Conservation (phyloP, 2,888 invertebrate genomes). For the Drosophila nigricruria region DNA sequence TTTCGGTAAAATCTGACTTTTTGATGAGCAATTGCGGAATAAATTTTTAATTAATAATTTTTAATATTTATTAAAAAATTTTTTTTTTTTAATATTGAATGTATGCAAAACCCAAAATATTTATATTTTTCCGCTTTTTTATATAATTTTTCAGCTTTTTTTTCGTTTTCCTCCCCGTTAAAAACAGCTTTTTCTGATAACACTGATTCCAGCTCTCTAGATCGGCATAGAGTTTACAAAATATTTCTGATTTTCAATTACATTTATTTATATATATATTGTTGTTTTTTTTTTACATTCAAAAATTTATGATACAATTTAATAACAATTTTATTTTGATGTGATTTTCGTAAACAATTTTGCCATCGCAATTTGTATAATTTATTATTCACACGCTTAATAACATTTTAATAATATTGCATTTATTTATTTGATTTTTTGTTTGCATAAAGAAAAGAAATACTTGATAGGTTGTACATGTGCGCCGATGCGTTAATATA, state of each 20-base stretch:
- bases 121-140: too few species aligned
- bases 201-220: too few species aligned
- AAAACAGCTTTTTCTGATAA: too few species aligned
- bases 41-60: too few species aligned
- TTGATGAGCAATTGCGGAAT: too few species aligned
- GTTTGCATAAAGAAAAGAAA: conserved; percentile 57
- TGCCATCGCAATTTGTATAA: too few species aligned
- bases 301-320: conserved; percentile 64
- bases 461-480: conserved; percentile 70
- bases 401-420: conserved; percentile 54
- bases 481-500: conserved; percentile 54
- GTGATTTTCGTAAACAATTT: conserved; percentile 32
- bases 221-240: not conserved
- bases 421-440: conserved; percentile 35
- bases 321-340: conserved; percentile 61
- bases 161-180: too few species aligned
- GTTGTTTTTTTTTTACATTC: conserved; percentile 39
- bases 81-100: too few species aligned
- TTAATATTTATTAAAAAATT: too few species aligned
- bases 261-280: conserved; percentile 45
- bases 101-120: too few species aligned
- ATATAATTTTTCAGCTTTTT: too few species aligned
- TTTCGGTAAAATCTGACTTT: too few species aligned
- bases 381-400: conserved; percentile 40
- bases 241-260: conserved; percentile 17